A percentile compares a stretch with the other conserved stretches of the same genome.
Conservation (phyloP, 2,888 invertebrate genomes). For the Lithophane semibrunnea region DNA sequence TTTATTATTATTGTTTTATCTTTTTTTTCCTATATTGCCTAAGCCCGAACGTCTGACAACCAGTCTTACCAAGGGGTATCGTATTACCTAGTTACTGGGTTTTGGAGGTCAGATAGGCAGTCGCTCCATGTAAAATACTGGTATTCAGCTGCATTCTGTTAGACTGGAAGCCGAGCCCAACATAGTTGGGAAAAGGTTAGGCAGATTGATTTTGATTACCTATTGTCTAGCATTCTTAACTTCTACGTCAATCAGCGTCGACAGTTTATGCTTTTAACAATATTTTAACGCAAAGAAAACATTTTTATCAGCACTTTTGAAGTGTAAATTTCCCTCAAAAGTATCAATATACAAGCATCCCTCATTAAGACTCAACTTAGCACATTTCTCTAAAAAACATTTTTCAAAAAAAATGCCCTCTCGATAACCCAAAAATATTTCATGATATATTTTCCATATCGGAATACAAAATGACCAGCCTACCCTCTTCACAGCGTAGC, state of each 20-base stretch:
- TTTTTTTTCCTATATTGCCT: no score
- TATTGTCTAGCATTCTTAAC: slow-evolving; percentile 9
- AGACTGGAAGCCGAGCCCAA: no score
- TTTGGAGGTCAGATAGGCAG: no score
- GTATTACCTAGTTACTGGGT: no score
- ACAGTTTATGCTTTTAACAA: neutral
- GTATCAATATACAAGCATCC: neutral
- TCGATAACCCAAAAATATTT: slow-evolving; percentile 47
- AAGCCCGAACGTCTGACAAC: no score
- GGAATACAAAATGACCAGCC: slow-evolving; percentile 64
- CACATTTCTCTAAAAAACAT: neutral
- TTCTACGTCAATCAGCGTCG: slow-evolving; percentile 19
- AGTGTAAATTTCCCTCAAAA: slow-evolving; percentile 7
- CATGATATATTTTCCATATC: slow-evolving; percentile 48
- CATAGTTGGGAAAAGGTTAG: no score
- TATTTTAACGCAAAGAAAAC: neutral
- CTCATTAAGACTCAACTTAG: slow-evolving; percentile 31
- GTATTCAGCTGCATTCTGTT: no score
- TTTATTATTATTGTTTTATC: no score
- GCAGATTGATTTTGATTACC: no score
- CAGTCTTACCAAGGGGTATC: no score
- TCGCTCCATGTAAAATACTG: no score
- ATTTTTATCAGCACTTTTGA: slow-evolving; percentile 16
- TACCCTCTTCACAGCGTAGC: slow-evolving; percentile 57
- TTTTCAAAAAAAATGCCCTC: slow-evolving; percentile 6